Conservation (phyloP, 2,888 invertebrate species). For the Drosophila putrida region DNA sequence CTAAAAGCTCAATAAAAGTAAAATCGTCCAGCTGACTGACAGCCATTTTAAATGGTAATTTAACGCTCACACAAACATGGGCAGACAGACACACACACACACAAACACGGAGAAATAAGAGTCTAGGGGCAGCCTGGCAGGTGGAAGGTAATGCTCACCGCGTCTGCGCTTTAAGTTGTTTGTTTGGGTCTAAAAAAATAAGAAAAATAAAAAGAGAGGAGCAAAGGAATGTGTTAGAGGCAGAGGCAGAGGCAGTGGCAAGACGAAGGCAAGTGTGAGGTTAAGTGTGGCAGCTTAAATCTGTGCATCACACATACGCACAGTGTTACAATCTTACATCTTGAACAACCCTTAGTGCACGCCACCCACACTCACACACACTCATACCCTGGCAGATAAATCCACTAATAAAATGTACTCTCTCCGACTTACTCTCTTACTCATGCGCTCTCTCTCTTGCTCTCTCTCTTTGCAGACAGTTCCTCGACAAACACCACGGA, state of each 20-base stretch:
- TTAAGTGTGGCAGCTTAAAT: constrained; percentile 80
- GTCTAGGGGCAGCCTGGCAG: not conserved
- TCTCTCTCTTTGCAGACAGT: constrained; percentile 88
- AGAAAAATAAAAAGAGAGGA: constrained; percentile 11
- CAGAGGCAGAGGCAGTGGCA: constrained; percentile 14
- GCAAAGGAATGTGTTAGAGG: constrained; percentile 13
- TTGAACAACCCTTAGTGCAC: constrained; percentile 60
- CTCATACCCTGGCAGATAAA: constrained; percentile 46
- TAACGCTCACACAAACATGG: constrained; percentile 46
- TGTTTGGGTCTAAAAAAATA: constrained; percentile 13
- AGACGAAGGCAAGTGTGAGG: constrained; percentile 75
- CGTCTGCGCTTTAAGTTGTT: constrained; percentile 71
- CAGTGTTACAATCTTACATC: constrained; percentile 20
- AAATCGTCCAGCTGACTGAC: constrained; percentile 76
- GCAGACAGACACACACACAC: constrained; percentile 4
- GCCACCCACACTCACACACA: constrained; percentile 25
- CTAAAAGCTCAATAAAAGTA: constrained; percentile 81
- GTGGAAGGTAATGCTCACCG: constrained; percentile 61
- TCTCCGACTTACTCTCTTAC: constrained; percentile 69
- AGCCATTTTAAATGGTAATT: constrained; percentile 83
- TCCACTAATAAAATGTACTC: constrained; percentile 64
- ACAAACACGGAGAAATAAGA: too few species aligned
- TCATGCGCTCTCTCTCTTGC: constrained; percentile 30
- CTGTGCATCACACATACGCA: constrained; percentile 53
- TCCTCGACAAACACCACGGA: constrained; percentile 90